These are phyloP conservation scores for Vidua macroura DNA, from an alignment of 2,113 vertebrate genomes.

Conservation along the genomic window DNA sequence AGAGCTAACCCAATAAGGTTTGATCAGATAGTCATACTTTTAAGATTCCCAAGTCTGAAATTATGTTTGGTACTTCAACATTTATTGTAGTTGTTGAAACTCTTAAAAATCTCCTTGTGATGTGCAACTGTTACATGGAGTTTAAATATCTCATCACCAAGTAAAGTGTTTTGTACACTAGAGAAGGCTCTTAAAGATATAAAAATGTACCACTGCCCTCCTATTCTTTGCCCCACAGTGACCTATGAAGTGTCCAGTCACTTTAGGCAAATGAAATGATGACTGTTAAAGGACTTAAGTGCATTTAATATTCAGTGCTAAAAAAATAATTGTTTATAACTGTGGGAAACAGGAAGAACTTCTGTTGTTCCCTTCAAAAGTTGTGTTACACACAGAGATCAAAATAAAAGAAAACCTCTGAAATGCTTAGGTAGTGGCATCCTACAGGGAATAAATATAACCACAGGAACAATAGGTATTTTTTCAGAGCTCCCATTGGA, in stretches of 20 bases:
- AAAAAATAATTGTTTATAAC: neutral
- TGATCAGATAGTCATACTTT: neutral
- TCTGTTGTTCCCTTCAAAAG: neutral
- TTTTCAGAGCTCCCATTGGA: constrained; percentile 12
- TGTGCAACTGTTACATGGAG: neutral
- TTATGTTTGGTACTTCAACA: neutral
- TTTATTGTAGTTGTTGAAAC: neutral
- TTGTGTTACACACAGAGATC: neutral
- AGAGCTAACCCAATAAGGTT: neutral
- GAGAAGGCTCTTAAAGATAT: neutral
- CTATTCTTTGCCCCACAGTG: neutral
- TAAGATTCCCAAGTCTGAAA: neutral
- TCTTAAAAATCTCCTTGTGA: neutral
- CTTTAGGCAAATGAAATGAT: neutral
- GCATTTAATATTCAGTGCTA: neutral
- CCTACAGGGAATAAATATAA: neutral
- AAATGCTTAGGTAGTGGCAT: neutral
- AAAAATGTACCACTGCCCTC: neutral
- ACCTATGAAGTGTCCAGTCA: neutral
- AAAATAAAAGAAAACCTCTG: neutral
- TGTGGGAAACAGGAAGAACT: neutral
- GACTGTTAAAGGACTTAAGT: neutral
- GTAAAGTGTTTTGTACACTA: neutral
- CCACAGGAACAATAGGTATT: neutral
- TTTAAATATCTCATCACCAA: neutral